Evolutionary conservation across 2,797 vertebrate species (phyloP), one percentile per base, ranked within the genome.

Genomic region (Diglossa cyanea): DNA sequence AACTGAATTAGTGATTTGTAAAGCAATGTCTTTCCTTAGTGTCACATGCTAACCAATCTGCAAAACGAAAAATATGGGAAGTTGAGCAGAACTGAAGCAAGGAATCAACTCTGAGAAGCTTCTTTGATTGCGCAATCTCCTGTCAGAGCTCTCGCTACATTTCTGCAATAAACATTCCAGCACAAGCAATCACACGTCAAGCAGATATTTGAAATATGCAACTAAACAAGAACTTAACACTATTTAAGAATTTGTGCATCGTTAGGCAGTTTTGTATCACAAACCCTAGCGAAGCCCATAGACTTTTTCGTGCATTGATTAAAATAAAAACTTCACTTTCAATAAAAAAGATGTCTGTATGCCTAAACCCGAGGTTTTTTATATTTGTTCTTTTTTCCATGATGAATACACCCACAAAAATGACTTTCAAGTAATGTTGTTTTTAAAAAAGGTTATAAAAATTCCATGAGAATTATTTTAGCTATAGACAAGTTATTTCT

Each of bases 181-280:
- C 98, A 97, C 98, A 98, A 98, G 98, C 98, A 98, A 96, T 98
- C 98, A 98, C 98, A 98, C 50, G 97, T 98, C 98, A 98, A 98
- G 97, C 23, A 98, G 98, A 98, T 98, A 99, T 98, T 98, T 98
- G 97, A 98, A 98, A 98, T 98, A 98, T 98, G 98, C 96, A 97
- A 98, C 98, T 98, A 97, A 98, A 98, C 98, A 97, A 98, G 98
- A 98, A 98, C 95, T 96, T 97, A 95, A 98, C 55, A 30, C 17
- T 55, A 31, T 58, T 88, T 72, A 58, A 91, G 86, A 93, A 92
- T 76, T 70, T 45, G 37, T 54, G 33, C 90, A 71, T 87, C n/a
- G 1, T 55, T 68, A 37, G 16, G 44, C 31, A 85, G 37, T 44
- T 68, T 42, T 40, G 47, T 48, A 82, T 48, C 1, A 0, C 37